A percentile compares a stretch with the other conserved stretches of the same genome.
These are phyloP conservation scores for Saccostrea cuccullata DNA, from an alignment of 1,140 invertebrate species.

Conservation along the genomic window DNA sequence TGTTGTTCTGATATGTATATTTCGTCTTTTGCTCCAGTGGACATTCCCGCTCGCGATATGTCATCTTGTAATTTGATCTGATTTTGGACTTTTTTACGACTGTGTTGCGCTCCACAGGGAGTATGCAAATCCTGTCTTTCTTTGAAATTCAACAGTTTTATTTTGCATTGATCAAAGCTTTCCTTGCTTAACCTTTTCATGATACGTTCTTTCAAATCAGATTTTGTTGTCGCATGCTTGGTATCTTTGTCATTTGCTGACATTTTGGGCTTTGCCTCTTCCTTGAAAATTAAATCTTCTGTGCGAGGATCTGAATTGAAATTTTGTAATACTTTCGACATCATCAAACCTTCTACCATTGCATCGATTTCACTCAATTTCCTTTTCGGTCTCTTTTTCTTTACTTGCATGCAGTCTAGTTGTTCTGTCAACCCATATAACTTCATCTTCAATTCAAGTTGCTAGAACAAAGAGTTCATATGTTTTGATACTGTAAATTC, in stretches of 20 bases:
- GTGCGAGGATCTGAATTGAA: not conserved
- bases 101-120: not conserved
- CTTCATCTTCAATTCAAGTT: conserved; percentile 70
- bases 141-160: no score
- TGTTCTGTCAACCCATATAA: conserved; percentile 60
- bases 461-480: conserved; percentile 59
- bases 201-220: not conserved
- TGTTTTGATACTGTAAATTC: not conserved
- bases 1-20: not conserved
- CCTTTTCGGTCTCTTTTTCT: not conserved
- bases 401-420: not conserved
- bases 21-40: not conserved
- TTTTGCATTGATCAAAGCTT: not conserved
- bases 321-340: not conserved
- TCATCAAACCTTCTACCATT: not conserved
- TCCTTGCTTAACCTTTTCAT: not conserved
- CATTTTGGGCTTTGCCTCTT: not conserved
- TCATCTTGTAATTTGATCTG: no score
- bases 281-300: not conserved
- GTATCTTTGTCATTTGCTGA: not conserved
- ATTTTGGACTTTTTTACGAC: not conserved
- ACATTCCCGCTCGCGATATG: not conserved
- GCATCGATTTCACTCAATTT: not conserved
- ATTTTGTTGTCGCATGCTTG: not conserved
- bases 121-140: no score